These are phyloP conservation scores for Pristionchus maxplancki DNA, from an alignment of 2,888 invertebrate genomes.

Conservation along the genomic window DNA sequence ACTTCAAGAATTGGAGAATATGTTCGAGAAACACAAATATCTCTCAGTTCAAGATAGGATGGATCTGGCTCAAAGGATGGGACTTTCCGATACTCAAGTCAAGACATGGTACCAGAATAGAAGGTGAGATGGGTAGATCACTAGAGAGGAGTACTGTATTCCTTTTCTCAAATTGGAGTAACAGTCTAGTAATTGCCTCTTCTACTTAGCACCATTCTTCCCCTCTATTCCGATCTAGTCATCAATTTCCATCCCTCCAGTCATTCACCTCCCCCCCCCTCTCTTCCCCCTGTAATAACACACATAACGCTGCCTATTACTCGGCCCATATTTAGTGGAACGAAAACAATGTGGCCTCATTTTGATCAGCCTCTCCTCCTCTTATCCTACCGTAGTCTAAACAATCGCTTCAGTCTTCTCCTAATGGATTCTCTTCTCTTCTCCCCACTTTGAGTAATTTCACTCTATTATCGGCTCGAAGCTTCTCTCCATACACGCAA, in stretches of 20 bases:
- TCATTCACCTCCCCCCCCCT: slow-evolving; percentile 19
- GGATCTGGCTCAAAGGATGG: slow-evolving; percentile 92
- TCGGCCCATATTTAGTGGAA: slow-evolving; percentile 45
- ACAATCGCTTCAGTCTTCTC: neutral
- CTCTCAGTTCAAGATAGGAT: slow-evolving; percentile 86
- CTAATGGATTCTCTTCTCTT: slow-evolving; percentile 30
- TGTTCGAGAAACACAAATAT: slow-evolving; percentile 75
- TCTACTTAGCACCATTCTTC: slow-evolving; percentile 41
- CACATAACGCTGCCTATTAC: slow-evolving; percentile 42
- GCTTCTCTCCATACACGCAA: slow-evolving; percentile 21
- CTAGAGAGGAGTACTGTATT: neutral
- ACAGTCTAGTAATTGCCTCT: slow-evolving; percentile 34
- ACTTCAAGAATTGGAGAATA: slow-evolving; percentile 76
- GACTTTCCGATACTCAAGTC: slow-evolving; percentile 98
- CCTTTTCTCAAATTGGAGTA: slow-evolving; percentile 22
- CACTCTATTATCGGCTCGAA: slow-evolving; percentile 10
- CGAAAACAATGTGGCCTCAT: slow-evolving; percentile 29
- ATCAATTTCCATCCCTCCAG: slow-evolving; percentile 30
- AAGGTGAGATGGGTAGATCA: slow-evolving; percentile 83
- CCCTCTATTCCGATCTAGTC: slow-evolving; percentile 38
- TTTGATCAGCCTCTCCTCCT: neutral
- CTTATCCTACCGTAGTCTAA: slow-evolving; percentile 38
- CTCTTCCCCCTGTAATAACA: slow-evolving; percentile 40
- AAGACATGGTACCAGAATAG: slow-evolving; percentile 99
- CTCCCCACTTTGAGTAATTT: slow-evolving; percentile 42